A percentile compares a stretch with the other conserved stretches of the same genome.
Evolutionary conservation across 2,888 invertebrate species (phyloP).

Genomic region (Chloroclysta siterata): DNA sequence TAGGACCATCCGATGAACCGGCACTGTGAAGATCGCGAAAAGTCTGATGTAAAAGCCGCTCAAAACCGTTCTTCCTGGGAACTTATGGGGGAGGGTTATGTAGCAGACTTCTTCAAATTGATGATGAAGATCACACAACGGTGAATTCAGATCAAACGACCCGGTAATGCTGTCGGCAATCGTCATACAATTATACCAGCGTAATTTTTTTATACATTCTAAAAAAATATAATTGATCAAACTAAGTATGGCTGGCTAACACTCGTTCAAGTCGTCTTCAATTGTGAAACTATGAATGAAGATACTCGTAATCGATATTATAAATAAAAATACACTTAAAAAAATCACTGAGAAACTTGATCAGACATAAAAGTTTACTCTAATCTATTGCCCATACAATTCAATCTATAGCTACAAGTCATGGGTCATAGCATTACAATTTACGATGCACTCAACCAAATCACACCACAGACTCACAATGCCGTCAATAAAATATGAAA

Average conservation of each 20-base stretch:
- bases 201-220: too few species aligned
- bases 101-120: too few species aligned
- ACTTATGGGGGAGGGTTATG: too few species aligned
- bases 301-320: neutral
- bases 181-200: too few species aligned
- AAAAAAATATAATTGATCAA: too few species aligned
- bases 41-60: neutral
- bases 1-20: neutral
- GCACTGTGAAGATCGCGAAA: neutral
- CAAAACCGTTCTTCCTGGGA: too few species aligned
- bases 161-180: too few species aligned
- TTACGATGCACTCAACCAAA: constrained; percentile 25
- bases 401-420: constrained; percentile 9
- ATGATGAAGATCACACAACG: too few species aligned
- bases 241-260: too few species aligned
- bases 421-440: constrained; percentile 23
- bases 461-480: constrained; percentile 27
- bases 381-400: constrained; percentile 6
- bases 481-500: constrained; percentile 61
- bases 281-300: too few species aligned
- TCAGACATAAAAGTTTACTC: neutral
- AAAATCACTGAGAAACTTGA: neutral
- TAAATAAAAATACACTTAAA: neutral
- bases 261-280: too few species aligned
- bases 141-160: too few species aligned